phyloP scores from a whole-genome alignment of 2,113 vertebrate genomes.

The Rhineura floridana region DNA sequence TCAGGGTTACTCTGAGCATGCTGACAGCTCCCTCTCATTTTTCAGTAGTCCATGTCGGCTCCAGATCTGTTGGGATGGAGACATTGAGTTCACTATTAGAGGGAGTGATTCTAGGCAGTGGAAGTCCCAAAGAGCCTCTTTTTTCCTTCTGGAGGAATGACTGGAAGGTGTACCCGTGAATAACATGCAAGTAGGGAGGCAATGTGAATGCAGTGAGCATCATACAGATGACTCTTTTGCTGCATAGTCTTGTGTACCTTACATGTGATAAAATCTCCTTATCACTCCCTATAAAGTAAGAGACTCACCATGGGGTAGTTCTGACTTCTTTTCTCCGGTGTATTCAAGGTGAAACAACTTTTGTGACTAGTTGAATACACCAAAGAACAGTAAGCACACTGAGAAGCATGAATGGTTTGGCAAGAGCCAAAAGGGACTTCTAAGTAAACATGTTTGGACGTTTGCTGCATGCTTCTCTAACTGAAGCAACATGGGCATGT shows the following conservation, averaged over 20 bases:
- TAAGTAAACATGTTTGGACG: neutral
- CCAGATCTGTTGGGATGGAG: no score
- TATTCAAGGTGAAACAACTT: neutral
- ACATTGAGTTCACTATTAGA: no score
- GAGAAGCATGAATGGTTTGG: neutral
- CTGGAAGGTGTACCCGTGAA: neutral
- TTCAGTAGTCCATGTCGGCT: no score
- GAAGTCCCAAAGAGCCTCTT: neutral
- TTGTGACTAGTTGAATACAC: neutral
- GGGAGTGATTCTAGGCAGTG: no score
- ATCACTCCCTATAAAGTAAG: no score
- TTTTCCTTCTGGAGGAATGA: neutral
- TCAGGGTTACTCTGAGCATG: no score
- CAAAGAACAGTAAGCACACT: neutral
- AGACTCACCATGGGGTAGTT: neutral
- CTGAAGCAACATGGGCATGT: neutral
- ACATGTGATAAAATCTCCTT: neutral
- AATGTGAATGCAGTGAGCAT: neutral
- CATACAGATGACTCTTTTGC: neutral
- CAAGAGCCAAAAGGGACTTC: neutral
- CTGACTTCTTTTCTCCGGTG: neutral
- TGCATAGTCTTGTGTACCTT: neutral
- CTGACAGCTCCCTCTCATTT: no score
- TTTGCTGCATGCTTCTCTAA: neutral
- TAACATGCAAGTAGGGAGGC: neutral